Evolutionary conservation across 1,140 invertebrate genomes (phyloP).

Genomic region (Riptortus pedestris): DNA sequence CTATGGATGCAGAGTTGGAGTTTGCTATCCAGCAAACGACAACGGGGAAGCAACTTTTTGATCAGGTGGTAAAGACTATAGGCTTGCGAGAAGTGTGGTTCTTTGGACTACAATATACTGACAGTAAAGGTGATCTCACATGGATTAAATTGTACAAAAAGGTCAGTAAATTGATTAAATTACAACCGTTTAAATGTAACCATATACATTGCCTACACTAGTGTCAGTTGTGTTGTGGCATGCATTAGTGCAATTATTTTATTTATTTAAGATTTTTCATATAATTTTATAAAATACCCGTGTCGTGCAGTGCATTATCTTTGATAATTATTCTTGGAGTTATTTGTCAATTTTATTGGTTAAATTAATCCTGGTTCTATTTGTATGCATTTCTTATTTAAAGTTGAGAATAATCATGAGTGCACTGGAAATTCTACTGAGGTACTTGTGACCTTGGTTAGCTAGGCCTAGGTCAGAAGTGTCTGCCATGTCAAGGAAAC

Average conservation of each 20-base stretch:
- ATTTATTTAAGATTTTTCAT: not conserved
- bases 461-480: slow-evolving; percentile 20
- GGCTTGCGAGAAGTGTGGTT: slow-evolving; percentile 99
- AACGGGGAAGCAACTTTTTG: slow-evolving; percentile 98
- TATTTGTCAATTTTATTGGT: too few species aligned
- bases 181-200: not conserved
- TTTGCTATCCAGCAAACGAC: slow-evolving; percentile 99
- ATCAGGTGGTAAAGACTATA: slow-evolving; percentile 99
- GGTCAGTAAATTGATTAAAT: slow-evolving; percentile 54
- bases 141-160: slow-evolving; percentile 99
- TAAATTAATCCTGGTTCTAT: too few species aligned
- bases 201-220: not conserved
- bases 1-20: slow-evolving; percentile 99
- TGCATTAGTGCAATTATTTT: not conserved
- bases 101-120: slow-evolving; percentile 97
- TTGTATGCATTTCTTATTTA: too few species aligned
- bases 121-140: slow-evolving; percentile 92
- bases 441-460: slow-evolving; percentile 13
- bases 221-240: not conserved
- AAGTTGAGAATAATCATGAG: too few species aligned
- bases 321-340: too few species aligned
- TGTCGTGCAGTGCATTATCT: too few species aligned
- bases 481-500: slow-evolving; percentile 7
- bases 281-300: not conserved
- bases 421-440: not conserved